These are phyloP conservation scores for Rhinopomastus cyanomelas DNA, from an alignment of 2,113 vertebrate genomes.

Conservation along the genomic window DNA sequence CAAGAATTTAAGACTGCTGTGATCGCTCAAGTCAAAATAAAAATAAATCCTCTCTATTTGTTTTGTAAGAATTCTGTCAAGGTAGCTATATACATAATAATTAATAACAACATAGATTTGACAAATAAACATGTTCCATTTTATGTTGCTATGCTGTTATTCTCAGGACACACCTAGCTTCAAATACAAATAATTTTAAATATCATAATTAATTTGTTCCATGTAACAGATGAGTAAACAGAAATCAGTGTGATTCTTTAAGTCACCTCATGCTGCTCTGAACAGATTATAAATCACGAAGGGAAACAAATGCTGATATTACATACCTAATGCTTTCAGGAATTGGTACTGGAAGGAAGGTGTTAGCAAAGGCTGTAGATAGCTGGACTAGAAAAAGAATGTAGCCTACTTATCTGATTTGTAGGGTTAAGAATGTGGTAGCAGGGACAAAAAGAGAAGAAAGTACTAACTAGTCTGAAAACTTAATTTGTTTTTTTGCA, in stretches of 20 bases:
- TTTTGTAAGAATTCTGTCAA: not conserved
- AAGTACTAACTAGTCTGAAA: not conserved
- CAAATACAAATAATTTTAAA: not conserved
- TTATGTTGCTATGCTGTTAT: not conserved
- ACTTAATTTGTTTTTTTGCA: slow-evolving; percentile 2
- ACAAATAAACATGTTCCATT: not conserved
- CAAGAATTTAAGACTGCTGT: not conserved
- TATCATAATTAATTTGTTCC: not conserved
- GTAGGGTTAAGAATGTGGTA: not conserved
- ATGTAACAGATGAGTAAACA: not conserved
- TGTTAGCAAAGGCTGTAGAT: not conserved
- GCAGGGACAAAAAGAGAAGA: not conserved
- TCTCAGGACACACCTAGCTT: not conserved
- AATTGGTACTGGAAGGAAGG: not conserved
- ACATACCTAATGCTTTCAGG: not conserved
- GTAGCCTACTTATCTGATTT: not conserved
- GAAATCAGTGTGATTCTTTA: not conserved
- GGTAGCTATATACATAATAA: not conserved
- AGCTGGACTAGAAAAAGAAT: not conserved
- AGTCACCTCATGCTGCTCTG: not conserved
- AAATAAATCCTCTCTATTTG: not conserved
- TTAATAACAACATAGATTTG: not conserved
- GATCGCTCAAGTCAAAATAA: not conserved
- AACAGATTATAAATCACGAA: not conserved
- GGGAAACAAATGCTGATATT: not conserved